Evolutionary conservation across 2,888 invertebrate genomes (phyloP).

Genomic region (Drosophila macrospina): DNA sequence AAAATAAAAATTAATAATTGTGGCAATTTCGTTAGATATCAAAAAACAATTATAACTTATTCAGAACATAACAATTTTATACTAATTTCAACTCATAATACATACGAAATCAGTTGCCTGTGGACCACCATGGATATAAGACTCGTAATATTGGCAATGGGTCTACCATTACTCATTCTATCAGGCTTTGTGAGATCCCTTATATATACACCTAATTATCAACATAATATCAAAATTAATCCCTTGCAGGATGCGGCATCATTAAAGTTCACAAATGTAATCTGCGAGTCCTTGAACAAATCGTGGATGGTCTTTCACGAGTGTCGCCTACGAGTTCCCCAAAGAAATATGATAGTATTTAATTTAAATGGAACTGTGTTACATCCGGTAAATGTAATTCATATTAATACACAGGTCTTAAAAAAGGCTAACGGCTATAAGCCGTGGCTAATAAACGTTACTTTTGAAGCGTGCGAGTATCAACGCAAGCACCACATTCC

Average conservation of each 20-base stretch:
- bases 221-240: not conserved
- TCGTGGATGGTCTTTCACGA: not conserved
- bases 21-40: not conserved
- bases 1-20: not conserved
- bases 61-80: not conserved
- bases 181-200: not conserved
- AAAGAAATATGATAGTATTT: constrained; percentile 2
- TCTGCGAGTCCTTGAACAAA: constrained; percentile 14
- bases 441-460: constrained; percentile 12
- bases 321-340: constrained; percentile 26
- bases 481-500: constrained; percentile 2
- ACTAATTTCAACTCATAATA: not conserved
- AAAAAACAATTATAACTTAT: not conserved
- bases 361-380: constrained; percentile 21
- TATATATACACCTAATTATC: not conserved
- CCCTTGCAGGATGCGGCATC: constrained; percentile 1
- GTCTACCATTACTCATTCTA: not conserved
- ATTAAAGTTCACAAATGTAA: constrained; percentile 10
- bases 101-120: not conserved
- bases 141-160: not conserved
- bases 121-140: not conserved
- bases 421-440: constrained; percentile 33
- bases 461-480: constrained; percentile 15
- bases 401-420: not conserved
- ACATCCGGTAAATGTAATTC: not conserved